phyloP scores from a whole-genome alignment of 2,113 vertebrate species.

The Cynoglossus semilaevis region DNA sequence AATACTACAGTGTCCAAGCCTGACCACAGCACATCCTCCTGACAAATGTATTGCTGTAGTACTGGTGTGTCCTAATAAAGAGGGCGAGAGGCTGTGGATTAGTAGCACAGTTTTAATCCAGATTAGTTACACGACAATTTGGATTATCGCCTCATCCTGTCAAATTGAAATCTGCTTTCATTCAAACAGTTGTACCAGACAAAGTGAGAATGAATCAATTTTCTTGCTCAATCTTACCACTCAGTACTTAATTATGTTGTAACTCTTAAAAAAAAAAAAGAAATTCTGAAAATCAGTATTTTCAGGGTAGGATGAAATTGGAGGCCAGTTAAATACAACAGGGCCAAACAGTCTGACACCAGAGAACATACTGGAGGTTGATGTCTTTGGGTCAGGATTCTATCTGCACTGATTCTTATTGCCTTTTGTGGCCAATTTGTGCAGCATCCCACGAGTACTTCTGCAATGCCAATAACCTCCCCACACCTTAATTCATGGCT shows the following conservation, averaged over 20 bases:
- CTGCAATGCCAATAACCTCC: slow-evolving; percentile 48
- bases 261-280: no score
- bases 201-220: slow-evolving; percentile 7
- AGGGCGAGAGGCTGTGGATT: slow-evolving; percentile 33
- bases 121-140: slow-evolving; percentile 57
- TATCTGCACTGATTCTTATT: no score
- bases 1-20: no score
- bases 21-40: no score
- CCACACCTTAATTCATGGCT: slow-evolving; percentile 24
- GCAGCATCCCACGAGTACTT: slow-evolving; percentile 26
- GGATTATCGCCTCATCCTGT: slow-evolving; percentile 26
- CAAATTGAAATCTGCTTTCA: slow-evolving; percentile 36
- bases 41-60: no score
- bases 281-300: no score
- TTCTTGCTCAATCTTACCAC: background rate
- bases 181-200: slow-evolving; percentile 11
- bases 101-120: slow-evolving; percentile 56
- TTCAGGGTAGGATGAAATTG: slow-evolving; percentile 17
- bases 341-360: slow-evolving; percentile 9
- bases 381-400: no score
- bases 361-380: no score
- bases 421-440: no score
- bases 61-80: no score
- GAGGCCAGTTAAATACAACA: slow-evolving; percentile 15
- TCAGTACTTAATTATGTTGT: no score